Conservation (phyloP, 2,113 vertebrate species). For the Barnardius zonarius region DNA sequence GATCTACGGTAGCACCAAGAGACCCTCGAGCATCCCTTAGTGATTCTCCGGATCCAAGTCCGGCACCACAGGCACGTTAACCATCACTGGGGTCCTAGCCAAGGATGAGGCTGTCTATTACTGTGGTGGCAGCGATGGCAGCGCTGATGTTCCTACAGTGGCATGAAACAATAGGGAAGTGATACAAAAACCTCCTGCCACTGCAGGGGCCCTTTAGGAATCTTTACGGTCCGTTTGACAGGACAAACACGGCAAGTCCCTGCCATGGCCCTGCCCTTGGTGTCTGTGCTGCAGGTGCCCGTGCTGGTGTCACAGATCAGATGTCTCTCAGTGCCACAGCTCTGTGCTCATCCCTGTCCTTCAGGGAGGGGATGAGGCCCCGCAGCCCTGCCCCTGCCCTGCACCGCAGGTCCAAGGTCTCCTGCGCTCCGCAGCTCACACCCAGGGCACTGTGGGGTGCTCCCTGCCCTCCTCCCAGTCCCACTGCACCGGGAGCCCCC, state of each 20-base stretch:
- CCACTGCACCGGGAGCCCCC: accelerated
- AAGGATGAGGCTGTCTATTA: not conserved
- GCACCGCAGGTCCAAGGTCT: accelerated
- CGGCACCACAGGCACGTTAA: not conserved
- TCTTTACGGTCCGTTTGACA: not conserved
- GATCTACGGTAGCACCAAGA: not conserved
- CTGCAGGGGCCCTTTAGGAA: not conserved
- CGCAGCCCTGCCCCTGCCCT: not conserved
- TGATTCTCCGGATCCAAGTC: accelerated
- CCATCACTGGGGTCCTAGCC: not conserved
- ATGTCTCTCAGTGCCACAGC: not conserved
- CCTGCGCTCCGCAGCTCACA: accelerated
- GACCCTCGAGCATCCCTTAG: accelerated
- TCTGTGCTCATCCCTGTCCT: not conserved
- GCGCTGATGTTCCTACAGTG: not conserved
- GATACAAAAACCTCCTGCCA: not conserved
- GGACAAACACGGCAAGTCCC: not conserved
- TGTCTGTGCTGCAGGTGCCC: not conserved
- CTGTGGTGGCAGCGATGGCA: accelerated
- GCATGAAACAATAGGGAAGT: not conserved
- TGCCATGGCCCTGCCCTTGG: no score
- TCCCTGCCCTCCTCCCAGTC: not conserved
- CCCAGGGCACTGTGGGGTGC: accelerated
- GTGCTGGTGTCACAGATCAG: not conserved
- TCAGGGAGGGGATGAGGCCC: no score